Conservation (phyloP, 1,140 invertebrate species). For the Trichonephila clavipes region DNA sequence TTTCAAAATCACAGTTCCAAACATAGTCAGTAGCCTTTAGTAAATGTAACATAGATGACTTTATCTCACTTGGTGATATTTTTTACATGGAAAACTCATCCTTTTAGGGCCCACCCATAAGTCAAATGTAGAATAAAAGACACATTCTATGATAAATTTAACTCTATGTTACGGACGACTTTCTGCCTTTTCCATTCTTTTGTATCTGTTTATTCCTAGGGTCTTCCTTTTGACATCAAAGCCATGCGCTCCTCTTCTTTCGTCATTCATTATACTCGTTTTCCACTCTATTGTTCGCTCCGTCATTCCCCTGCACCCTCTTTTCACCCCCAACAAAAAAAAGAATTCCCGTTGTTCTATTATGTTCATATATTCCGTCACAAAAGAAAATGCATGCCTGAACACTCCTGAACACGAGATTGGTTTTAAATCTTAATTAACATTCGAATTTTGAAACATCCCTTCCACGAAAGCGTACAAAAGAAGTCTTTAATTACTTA, state of each 20-base stretch:
- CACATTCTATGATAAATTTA: not conserved
- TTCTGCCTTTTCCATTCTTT: not conserved
- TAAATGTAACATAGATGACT: too few species aligned
- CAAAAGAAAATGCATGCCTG: not conserved
- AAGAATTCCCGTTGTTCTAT: not conserved
- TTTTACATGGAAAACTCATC: too few species aligned
- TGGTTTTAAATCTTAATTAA: constrained; percentile 27
- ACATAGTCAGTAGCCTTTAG: too few species aligned
- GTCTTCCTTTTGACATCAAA: constrained; percentile 14
- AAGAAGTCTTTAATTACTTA: constrained; percentile 22
- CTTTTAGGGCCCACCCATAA: too few species aligned
- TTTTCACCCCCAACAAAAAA: too few species aligned
- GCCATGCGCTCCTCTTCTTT: not conserved
- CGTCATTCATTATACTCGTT: not conserved
- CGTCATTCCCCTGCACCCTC: not conserved
- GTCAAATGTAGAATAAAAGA: too few species aligned
- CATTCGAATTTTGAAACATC: not conserved
- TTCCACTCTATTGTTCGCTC: not conserved
- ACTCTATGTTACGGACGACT: not conserved
- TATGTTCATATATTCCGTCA: not conserved
- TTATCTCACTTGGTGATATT: too few species aligned
- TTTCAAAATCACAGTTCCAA: too few species aligned
- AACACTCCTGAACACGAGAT: not conserved
- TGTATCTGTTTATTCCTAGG: not conserved
- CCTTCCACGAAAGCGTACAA: not conserved